Evolutionary conservation across 1,140 invertebrate genomes (phyloP), one percentile per base, ranked within the genome.

Genomic region (Achatina immaculata): DNA sequence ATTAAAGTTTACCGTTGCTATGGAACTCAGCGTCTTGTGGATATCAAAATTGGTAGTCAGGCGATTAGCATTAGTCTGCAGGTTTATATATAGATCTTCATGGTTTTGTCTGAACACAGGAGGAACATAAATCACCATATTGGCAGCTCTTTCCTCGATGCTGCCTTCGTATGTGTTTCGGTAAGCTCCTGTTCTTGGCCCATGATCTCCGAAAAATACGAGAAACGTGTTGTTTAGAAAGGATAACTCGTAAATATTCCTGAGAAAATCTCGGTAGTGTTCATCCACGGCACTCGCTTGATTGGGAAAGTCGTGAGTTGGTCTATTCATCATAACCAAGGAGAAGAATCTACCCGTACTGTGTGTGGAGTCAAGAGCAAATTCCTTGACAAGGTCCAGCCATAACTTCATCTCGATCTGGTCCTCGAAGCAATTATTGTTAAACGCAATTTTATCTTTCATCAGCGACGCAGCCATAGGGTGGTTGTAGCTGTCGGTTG

Each of bases 141-240:
- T 24, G 7, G 78, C 42, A 21, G 69, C n/a, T 58, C 78, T 24
- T 68, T 73, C 68, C 42, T 80, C 78, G 3, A 80, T 48, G 43
- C 69, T 45, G 11, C 78, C 78, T 6, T 74, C 40, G 16, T 16
- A 73, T 2, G 78, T 73, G 7, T 74, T 31, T 43, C 66, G 4
- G 40, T 51, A 38, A 4, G 7, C 43, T 14, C 48, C 48, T 14
- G 31, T 36, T 38, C 78, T 43, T n/a, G 36, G 24, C 6, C 81
- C 81, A 58, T 83, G 78, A 40, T 83, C 81, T 19, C 66, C 62
- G 55, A 83, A 80, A 21, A 83, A 42, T 21, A 81, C 36, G 7
- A 83, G 9, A 9, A 83, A 28, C 9, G 81, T 80, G 55, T 83
- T 66, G 3, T 74, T 68, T 0, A 81, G 38, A 16, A 36, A 6